phyloP scores from a whole-genome alignment of 2,888 invertebrate species.

The Noctua janthe region DNA sequence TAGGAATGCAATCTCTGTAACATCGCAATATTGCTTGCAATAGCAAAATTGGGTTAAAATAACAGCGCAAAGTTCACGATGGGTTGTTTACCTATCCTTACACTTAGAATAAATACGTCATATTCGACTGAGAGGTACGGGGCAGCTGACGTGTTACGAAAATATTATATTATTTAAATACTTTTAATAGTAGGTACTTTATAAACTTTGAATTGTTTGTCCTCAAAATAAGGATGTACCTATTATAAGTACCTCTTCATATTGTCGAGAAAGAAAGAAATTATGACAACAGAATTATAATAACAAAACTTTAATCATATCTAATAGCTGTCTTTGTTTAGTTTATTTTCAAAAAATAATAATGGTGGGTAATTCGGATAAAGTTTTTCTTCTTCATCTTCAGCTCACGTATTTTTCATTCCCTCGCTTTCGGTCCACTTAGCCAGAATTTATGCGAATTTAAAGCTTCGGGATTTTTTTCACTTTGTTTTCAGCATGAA shows the following conservation, averaged over 20 bases:
- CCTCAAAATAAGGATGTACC: not conserved
- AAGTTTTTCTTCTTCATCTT: not conserved
- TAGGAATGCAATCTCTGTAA: not conserved
- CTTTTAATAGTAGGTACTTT: not conserved
- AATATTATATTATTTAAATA: conserved; percentile 22
- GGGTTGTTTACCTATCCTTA: conserved; percentile 26
- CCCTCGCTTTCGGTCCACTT: not conserved
- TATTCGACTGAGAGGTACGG: not conserved
- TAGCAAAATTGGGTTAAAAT: conserved; percentile 12
- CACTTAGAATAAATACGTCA: conserved; percentile 18
- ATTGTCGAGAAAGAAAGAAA: not conserved
- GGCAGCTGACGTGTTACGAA: conserved; percentile 1
- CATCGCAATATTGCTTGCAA: not conserved
- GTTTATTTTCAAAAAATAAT: not conserved
- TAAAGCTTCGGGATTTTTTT: not conserved
- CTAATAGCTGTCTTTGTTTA: not conserved
- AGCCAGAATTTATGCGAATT: conserved; percentile 16
- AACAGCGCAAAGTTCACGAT: conserved; percentile 12
- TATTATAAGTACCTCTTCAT: not conserved
- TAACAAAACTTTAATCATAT: not conserved
- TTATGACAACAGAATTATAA: not conserved
- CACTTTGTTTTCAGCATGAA: not conserved
- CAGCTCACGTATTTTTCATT: not conserved
- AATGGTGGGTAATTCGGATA: not conserved
- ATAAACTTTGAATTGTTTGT: not conserved